Percentiles rank a stretch among this genome's conserved stretches.
Conservation (phyloP, 2,888 invertebrate species). For the Cantharis nigra region DNA sequence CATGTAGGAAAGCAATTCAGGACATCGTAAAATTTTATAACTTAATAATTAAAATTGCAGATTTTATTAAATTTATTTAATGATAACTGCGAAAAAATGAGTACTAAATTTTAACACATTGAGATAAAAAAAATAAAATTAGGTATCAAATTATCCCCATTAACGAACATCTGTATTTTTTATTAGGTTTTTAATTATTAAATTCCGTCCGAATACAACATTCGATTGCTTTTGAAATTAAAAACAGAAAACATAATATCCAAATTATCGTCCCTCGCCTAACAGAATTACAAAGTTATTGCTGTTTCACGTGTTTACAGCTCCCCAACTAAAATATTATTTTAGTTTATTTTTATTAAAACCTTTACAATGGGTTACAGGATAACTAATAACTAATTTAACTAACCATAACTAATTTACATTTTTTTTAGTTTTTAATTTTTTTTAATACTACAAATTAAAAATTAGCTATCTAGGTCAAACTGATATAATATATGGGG, state of each 20-base stretch:
- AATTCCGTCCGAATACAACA: background rate
- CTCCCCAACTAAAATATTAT: no score
- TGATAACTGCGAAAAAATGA: background rate
- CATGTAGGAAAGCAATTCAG: background rate
- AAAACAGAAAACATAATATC: no score
- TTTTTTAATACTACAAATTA: background rate
- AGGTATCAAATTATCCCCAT: background rate
- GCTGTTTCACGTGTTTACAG: no score
- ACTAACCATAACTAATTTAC: no score
- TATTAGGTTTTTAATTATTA: background rate
- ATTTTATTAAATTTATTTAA: background rate
- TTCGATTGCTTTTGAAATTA: background rate
- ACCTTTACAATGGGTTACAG: no score
- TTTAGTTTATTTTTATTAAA: no score
- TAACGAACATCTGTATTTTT: background rate
- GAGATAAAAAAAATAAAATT: background rate
- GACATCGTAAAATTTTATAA: background rate
- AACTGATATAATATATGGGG: background rate
- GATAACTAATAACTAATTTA: no score
- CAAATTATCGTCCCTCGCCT: no score
- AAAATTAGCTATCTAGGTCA: background rate
- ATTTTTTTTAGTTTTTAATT: no score
- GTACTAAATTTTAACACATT: background rate
- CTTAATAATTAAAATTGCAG: background rate
- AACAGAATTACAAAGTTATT: no score